Conservation (phyloP, 2,888 invertebrate species). For the Melanargia galathea region DNA sequence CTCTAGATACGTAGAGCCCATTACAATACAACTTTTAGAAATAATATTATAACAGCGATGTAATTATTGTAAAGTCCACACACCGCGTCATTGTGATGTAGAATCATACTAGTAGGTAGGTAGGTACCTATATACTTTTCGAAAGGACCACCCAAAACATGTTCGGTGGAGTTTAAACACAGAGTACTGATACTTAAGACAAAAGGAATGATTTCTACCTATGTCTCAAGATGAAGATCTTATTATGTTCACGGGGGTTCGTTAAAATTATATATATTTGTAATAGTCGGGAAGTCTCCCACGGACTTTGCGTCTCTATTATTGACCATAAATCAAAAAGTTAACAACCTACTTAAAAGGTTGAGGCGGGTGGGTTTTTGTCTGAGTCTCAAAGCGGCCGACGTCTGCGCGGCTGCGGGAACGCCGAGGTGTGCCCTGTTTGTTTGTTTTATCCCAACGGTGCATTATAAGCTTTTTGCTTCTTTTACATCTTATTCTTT, state of each 20-base stretch:
- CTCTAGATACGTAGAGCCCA: constrained; percentile 4
- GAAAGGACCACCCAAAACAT: constrained; percentile 61
- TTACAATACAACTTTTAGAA: constrained; percentile 1
- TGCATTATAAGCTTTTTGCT: constrained; percentile 77
- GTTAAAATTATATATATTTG: constrained; percentile 77
- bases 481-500: constrained; percentile 71
- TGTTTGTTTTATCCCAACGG: constrained; percentile 81
- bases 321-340: constrained; percentile 82
- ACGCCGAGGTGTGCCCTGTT: constrained; percentile 65
- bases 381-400: constrained; percentile 76
- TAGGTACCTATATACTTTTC: no score
- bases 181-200: constrained; percentile 44
- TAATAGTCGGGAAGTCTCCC: constrained; percentile 76
- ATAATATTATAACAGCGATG: constrained; percentile 11
- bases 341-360: constrained; percentile 83
- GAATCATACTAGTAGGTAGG: no score
- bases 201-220: constrained; percentile 58
- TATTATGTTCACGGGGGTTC: constrained; percentile 76
- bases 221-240: constrained; percentile 62
- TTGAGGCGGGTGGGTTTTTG: constrained; percentile 77
- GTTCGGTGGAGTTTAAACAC: constrained; percentile 39
- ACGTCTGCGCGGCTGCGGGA: constrained; percentile 65
- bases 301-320: constrained; percentile 81
- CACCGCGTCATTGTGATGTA: background rate
- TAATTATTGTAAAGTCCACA: constrained; percentile 4